Percentiles rank a stretch among this genome's conserved stretches.
These are phyloP conservation scores for Morinoia aosen DNA, from an alignment of 2,888 invertebrate genomes.

Conservation along the genomic window DNA sequence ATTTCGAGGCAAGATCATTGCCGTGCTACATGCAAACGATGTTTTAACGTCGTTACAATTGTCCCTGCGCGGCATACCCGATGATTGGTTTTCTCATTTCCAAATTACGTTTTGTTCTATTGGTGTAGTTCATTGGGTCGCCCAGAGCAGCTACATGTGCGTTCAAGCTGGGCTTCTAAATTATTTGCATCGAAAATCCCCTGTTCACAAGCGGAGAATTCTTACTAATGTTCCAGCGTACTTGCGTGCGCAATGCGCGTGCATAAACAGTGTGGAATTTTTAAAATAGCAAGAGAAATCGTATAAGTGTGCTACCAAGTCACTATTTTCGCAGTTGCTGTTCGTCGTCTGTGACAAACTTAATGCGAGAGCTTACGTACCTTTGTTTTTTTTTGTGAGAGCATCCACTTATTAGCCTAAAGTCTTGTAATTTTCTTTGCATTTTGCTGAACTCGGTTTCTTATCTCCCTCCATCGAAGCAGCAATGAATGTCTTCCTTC, in stretches of 20 bases:
- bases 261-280: not conserved
- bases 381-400: not conserved
- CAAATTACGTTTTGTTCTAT: not conserved
- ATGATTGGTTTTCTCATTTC: slow-evolving; percentile 12
- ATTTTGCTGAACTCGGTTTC: not conserved
- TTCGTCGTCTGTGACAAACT: not conserved
- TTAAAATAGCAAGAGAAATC: not conserved
- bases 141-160: not conserved
- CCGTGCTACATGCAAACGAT: slow-evolving; percentile 29
- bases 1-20: not conserved
- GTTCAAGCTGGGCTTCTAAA: not conserved
- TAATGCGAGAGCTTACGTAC: not conserved
- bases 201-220: not conserved
- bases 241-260: not conserved
- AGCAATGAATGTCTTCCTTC: not conserved
- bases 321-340: too few relatives aligned
- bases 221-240: not conserved
- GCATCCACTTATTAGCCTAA: not conserved
- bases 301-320: too few relatives aligned
- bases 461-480: slow-evolving; percentile 12
- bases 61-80: not conserved
- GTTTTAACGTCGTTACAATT: slow-evolving; percentile 28
- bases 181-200: not conserved
- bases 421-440: not conserved
- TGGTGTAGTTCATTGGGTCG: not conserved